Base-by-base conservation (phyloP, 1,140 invertebrate genomes). In the Stegodyphus mimosarum region DNA sequence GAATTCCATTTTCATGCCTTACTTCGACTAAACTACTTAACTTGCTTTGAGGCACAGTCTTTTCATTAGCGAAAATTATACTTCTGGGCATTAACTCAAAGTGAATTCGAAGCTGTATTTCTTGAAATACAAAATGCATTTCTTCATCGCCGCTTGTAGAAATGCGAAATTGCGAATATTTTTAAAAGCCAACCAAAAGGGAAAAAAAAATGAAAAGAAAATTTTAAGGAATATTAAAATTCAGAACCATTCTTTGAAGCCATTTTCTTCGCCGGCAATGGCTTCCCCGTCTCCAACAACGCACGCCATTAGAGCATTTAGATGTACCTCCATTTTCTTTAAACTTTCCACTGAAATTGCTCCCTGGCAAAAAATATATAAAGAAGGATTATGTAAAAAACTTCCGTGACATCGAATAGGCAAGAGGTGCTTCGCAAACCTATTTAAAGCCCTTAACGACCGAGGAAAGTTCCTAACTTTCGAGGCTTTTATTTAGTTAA, bases 281-380 rank as follows among this genome's bases (percentile, higher is more conserved):
- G 67, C 66, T 69, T 7, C 78, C 78, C 78, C 69, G 78, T 81
- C 50, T 49, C 67, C 52, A 49, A 17, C 76, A 52, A 15, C 15
- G 67, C 78, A 81, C 78, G 78, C 78, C 78, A 81, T 81, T 81
- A 81, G 78, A 72, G 63, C 78, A 81, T 81, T 81, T 81, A 81
- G 78, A 81, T 81, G 78, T 81, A 81, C 13, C 66, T 53, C 78
- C 55, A 72, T 71, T 81, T 81, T 80, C 69, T 69, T 48, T 33
- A 11, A 33, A 33, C 33, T 33, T 33, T 33, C 33, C 33, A 15
- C 55, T 15, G 63, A 79, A 79, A 79, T 33, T 72, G 71, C 66
- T 33, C 13, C 33, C 67, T 49, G 10, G 52, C 11, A 72, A 7
- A 17, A 53, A 60, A 67, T 67, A 33, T 33, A 33, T 33, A 33